These are phyloP conservation scores for Telenomus remus DNA, from an alignment of 1,140 invertebrate species.

Conservation along the genomic window DNA sequence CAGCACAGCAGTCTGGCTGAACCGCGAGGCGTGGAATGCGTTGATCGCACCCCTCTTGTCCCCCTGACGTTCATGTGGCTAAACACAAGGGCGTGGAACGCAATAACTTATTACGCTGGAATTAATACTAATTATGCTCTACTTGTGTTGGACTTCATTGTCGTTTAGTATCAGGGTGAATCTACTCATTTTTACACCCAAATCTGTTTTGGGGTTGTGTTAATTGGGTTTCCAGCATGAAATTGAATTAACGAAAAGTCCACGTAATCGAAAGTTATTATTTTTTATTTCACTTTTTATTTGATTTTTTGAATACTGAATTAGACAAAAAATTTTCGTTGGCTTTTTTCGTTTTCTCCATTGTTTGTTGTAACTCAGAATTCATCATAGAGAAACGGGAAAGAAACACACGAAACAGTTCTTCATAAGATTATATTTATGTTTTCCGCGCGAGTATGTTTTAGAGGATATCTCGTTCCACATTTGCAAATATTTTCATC, in stretches of 20 bases:
- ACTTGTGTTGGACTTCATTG: slow-evolving; percentile 17
- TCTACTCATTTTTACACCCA: slow-evolving; percentile 11
- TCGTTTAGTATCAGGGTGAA: slow-evolving; percentile 4
- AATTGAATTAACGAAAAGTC: no score
- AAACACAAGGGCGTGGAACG: slow-evolving; percentile 48
- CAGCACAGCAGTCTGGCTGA: slow-evolving; percentile 41
- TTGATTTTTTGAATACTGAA: no score
- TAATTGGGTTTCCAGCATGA: background rate
- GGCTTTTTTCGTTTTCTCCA: no score
- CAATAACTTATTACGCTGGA: slow-evolving; percentile 46
- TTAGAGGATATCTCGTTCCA: background rate
- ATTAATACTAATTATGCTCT: slow-evolving; percentile 47
- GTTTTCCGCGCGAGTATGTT: slow-evolving; percentile 23
- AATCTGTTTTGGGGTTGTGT: background rate
- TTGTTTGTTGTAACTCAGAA: no score
- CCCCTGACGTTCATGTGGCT: slow-evolving; percentile 45
- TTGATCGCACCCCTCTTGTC: slow-evolving; percentile 41
- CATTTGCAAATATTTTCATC: slow-evolving; percentile 20
- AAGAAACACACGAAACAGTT: background rate
- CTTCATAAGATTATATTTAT: slow-evolving; percentile 12
- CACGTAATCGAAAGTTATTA: no score
- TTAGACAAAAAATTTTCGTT: no score
- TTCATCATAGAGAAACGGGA: no score
- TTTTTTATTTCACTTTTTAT: no score
- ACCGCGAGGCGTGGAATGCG: slow-evolving; percentile 39